Evolutionary conservation across 2,797 vertebrate species (phyloP), one percentile per base, ranked within the genome.

Genomic region (Pangasius krempfi): DNA sequence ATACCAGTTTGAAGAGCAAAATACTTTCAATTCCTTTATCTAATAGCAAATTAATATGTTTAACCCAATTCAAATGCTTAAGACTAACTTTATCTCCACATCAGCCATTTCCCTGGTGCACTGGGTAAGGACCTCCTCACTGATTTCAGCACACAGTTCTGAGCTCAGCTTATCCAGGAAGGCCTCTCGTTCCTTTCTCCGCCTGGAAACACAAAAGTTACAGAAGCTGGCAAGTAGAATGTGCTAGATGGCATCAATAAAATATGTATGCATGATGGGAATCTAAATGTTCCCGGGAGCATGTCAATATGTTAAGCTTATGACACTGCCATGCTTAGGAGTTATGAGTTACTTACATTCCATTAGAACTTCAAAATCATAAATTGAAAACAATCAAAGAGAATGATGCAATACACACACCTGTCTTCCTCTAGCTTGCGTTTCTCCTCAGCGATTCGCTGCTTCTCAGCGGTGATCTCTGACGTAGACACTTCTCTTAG

Each of bases 351-450:
- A 40, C 5, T 58, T 37, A 40, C 0, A 40, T 76, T 50, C 47
- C 30, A 40, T 79, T 56, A 33, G 50, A 79, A 54, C 10, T 37
- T 30, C n/a, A 8, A 20, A 56, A 78, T 8, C 2, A 79, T 9
- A 40, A 58, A 2, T 60, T 12, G 0, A 62, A 84, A 18, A 40
- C 6, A 56, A 56, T 79, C 30, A 25, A 81, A 37, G 54, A 6
- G 20, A 14, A 82, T 25, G 8, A 80, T 12, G 1, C 27, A 27
- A 14, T 27, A 40, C 70, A 72, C 70, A 62, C 70, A 95, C 98
- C 97, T 97, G 90, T 97, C 96, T 92, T 98, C 97, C 92, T 99
- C 97, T 6, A 96, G 94, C 89, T 89, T 95, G 85, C 94, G 96
- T 84, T 93, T 96, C 86, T 98, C 97, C 87, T 97, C 96, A 27